Evolutionary conservation across 2,113 vertebrate genomes (phyloP), one percentile per base, ranked within the genome.

Genomic region (Sebastes fasciatus): DNA sequence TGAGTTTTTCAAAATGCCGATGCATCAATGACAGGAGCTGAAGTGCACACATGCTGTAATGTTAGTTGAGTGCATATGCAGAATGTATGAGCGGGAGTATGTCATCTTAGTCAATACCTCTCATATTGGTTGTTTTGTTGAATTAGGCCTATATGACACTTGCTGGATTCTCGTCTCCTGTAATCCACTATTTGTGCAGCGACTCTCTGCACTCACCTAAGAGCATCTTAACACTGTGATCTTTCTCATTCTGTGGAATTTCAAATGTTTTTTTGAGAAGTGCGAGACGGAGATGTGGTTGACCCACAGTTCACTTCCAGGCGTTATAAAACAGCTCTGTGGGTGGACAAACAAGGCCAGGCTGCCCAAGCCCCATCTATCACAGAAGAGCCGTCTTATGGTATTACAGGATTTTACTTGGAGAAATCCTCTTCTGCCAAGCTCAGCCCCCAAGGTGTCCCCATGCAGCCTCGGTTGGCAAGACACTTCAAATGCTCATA

Each of bases 241-340:
- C 67, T 57, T 48, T 76, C 48, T 57, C 71, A 10, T 57, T 74
- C 26, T 70, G 67, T 26, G 51, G 7, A 52, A 63, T 68, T 70
- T 71, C 16, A 71, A 69, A 79, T 85, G 21, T 73, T 80, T 76
- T 34, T 57, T 77, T 60, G 26, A 80, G 43, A 70, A 72, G 68
- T 64, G 55, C 74, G 54, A 80, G 64, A 61, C 49, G 76, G 79
- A 75, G 69, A 74, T 77, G 74, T 72, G 67, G 49, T 19, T 68
- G 48, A 83, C 86, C 81, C 46, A 6, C 40, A n/a, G 85, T 82
- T 88, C 52, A 65, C 2, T 72, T 17, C 69, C 48, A 67, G 74
- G 82, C 3, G 0, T 89, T 91, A 86, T 58, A 73, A 82, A 91
- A 78, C 77, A 78, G 67, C 46, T 76, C 57, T 72, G 89, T 91